Evolutionary conservation across 1,140 invertebrate species (phyloP).

Genomic region (Drosophila auraria): DNA sequence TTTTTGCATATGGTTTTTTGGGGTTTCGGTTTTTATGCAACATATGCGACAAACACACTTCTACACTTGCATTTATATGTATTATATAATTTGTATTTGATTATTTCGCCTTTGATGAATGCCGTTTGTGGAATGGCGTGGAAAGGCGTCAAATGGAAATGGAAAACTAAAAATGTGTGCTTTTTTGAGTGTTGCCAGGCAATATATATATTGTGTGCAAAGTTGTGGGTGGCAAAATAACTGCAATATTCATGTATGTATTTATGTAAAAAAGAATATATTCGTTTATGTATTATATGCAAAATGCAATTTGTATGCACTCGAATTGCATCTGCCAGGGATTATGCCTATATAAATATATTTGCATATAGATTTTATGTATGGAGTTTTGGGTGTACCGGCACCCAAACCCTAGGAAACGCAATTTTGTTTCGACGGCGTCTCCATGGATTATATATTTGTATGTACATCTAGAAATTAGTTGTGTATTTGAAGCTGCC

Average conservation of each 20-base stretch:
- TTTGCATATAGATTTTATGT: slow-evolving; percentile 13
- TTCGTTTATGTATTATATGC: slow-evolving; percentile 36
- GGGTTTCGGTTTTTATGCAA: slow-evolving; percentile 77
- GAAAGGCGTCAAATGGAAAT: slow-evolving; percentile 34
- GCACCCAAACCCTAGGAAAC: slow-evolving; percentile 19
- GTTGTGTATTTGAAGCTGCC: slow-evolving; percentile 39
- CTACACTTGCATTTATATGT: slow-evolving; percentile 16
- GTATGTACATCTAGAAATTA: slow-evolving; percentile 29
- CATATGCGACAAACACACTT: slow-evolving; percentile 67
- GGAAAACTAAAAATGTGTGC: slow-evolving; percentile 45
- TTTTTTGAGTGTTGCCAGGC: slow-evolving; percentile 56
- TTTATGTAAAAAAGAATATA: slow-evolving; percentile 35
- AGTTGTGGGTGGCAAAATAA: slow-evolving; percentile 33
- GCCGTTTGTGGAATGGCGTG: slow-evolving; percentile 37
- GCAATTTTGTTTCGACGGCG: slow-evolving; percentile 35
- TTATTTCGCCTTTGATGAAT: slow-evolving; percentile 67
- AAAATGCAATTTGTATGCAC: slow-evolving; percentile 50
- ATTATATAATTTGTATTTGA: slow-evolving; percentile 83
- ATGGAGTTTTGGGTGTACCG: slow-evolving; percentile 10
- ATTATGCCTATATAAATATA: slow-evolving; percentile 45
- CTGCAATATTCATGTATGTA: slow-evolving; percentile 33
- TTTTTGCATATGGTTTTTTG: slow-evolving; percentile 77
- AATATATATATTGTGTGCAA: slow-evolving; percentile 18
- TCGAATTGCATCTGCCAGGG: slow-evolving; percentile 43
- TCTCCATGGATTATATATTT: slow-evolving; percentile 33